Percentiles rank a stretch among this genome's conserved stretches.
phyloP scores from a whole-genome alignment of 2,888 invertebrate species.

The Cryptosula pallasiana region DNA sequence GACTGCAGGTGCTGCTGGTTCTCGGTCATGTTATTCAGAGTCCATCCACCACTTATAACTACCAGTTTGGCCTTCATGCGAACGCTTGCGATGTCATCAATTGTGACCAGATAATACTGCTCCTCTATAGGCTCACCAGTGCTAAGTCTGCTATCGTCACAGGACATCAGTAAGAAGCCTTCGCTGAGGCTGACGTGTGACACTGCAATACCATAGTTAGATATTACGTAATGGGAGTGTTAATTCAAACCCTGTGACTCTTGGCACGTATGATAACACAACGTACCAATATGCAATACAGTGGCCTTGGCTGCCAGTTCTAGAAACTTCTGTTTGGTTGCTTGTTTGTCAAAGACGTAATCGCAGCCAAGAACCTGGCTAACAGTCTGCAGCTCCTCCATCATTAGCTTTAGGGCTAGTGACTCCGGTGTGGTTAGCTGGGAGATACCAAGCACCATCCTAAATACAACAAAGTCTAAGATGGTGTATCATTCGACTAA shows the following conservation, averaged over 20 bases:
- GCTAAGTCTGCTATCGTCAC: slow-evolving; percentile 32
- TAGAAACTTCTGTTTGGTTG: slow-evolving; percentile 41
- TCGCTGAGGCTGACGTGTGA: slow-evolving; percentile 32
- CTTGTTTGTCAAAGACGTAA: slow-evolving; percentile 36
- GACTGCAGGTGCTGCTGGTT: neutral
- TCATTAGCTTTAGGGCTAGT: neutral
- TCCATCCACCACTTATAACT: slow-evolving; percentile 41
- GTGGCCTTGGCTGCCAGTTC: slow-evolving; percentile 36
- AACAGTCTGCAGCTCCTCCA: slow-evolving; percentile 36
- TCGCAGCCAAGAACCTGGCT: slow-evolving; percentile 36
- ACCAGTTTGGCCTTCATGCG: slow-evolving; percentile 42
- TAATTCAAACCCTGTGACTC: no score
- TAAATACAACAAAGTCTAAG: no score
- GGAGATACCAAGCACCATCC: neutral
- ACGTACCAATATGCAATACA: slow-evolving; percentile 45
- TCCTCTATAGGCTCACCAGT: slow-evolving; percentile 31
- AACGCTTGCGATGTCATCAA: slow-evolving; percentile 39
- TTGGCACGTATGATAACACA: no score
- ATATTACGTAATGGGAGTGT: no score
- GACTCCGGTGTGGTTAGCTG: neutral
- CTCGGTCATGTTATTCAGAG: slow-evolving; percentile 11
- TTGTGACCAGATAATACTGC: slow-evolving; percentile 38
- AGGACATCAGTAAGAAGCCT: slow-evolving; percentile 39
- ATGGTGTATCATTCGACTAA: neutral
- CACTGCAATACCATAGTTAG: no score